Percentiles rank a stretch among this genome's conserved stretches.
phyloP scores from a whole-genome alignment of 2,888 invertebrate genomes.

The Kryphioiulus occultus region DNA sequence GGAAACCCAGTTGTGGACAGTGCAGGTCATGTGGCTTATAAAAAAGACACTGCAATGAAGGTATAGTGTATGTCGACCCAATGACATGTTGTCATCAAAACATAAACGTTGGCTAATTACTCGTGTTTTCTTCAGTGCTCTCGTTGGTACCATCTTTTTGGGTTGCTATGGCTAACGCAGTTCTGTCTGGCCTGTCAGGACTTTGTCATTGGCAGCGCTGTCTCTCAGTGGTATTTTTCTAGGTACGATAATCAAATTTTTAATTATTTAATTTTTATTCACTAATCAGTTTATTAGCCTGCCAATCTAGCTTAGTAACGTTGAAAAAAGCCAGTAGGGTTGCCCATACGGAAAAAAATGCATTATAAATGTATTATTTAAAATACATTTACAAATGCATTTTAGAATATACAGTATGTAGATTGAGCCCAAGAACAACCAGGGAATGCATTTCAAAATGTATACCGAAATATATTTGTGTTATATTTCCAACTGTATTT shows the following conservation, averaged over 20 bases:
- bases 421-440: no score
- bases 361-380: no score
- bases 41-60: conserved; percentile 31
- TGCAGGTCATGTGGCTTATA: neutral
- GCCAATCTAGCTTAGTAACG: no score
- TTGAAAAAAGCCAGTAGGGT: no score
- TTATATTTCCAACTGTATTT: no score
- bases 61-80: neutral
- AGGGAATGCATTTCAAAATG: no score
- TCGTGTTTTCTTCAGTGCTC: conserved; percentile 49
- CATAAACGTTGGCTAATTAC: neutral
- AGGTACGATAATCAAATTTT: conserved; percentile 54
- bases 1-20: conserved; percentile 41
- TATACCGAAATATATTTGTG: no score
- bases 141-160: conserved; percentile 57
- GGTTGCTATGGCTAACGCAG: conserved; percentile 58
- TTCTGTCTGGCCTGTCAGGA: conserved; percentile 59
- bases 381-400: no score
- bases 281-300: no score
- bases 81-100: neutral
- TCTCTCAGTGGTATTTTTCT: conserved; percentile 59
- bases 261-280: neutral
- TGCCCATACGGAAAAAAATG: no score
- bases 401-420: no score
- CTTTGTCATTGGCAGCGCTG: conserved; percentile 58